Conservation (phyloP, 2,888 invertebrate genomes). For the Ophonus ardosiacus region DNA sequence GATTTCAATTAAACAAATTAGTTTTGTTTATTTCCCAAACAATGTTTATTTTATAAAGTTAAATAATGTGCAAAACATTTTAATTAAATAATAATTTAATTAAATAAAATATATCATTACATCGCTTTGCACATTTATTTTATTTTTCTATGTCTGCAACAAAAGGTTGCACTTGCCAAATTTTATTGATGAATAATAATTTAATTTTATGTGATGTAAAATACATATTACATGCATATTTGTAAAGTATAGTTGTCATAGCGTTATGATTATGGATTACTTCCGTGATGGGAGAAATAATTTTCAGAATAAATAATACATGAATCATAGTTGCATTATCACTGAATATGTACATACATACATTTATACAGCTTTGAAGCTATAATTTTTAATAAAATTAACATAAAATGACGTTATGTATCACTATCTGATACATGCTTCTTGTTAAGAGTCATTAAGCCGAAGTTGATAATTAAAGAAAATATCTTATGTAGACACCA, state of each 20-base stretch:
- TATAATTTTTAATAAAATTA: too few relatives aligned
- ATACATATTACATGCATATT: constrained; percentile 4
- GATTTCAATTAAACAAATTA: too few relatives aligned
- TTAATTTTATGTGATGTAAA: background rate
- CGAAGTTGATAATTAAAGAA: too few relatives aligned
- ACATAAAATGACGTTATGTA: too few relatives aligned
- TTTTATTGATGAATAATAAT: constrained; percentile 7
- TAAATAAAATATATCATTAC: background rate
- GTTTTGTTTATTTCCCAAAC: background rate
- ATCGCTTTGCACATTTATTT: background rate
- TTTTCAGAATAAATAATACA: background rate
- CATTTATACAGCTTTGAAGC: too few relatives aligned
- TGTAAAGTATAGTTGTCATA: background rate
- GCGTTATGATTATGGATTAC: constrained; percentile 11
- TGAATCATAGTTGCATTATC: background rate
- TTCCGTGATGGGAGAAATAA: background rate
- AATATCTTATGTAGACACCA: too few relatives aligned
- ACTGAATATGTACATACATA: background rate
- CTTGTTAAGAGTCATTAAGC: too few relatives aligned
- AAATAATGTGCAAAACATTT: background rate
- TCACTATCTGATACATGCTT: too few relatives aligned
- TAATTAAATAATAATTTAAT: background rate
- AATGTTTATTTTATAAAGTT: background rate
- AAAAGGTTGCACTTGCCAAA: background rate
- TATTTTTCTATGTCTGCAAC: background rate